These are phyloP conservation scores for Orthonychiurus folsomi DNA, from an alignment of 2,888 invertebrate species.

Conservation along the genomic window DNA sequence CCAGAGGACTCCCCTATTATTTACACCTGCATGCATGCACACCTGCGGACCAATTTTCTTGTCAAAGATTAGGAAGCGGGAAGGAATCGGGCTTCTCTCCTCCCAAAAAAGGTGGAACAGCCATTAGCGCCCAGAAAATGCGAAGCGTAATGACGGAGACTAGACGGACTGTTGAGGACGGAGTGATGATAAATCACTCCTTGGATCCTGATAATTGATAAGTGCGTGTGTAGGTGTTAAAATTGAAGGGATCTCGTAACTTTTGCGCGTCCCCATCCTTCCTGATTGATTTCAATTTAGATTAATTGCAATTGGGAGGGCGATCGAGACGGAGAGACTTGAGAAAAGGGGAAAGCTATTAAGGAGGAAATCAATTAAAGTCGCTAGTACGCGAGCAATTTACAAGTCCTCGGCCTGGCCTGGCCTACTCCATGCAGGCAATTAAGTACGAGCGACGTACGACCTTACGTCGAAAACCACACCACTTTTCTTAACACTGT, in stretches of 20 bases:
- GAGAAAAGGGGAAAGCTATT: not conserved
- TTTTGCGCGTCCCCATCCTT: not conserved
- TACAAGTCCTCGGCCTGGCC: no score
- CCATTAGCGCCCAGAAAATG: not conserved
- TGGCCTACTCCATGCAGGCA: no score
- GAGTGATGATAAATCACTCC: not conserved
- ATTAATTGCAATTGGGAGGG: not conserved
- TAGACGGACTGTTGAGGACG: not conserved
- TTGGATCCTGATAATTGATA: not conserved
- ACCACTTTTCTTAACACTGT: no score
- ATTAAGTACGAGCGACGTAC: no score
- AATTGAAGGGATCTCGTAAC: not conserved
- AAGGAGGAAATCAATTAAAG: not conserved
- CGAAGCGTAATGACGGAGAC: not conserved
- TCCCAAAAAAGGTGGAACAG: not conserved
- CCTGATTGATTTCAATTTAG: conserved; percentile 1
- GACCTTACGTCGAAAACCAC: no score
- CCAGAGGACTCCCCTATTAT: not conserved
- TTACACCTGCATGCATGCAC: not conserved
- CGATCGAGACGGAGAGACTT: not conserved
- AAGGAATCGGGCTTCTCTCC: not conserved
- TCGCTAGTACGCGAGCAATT: not conserved
- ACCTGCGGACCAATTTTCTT: not conserved
- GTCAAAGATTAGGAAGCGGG: not conserved
- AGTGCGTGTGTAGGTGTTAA: not conserved